These are phyloP conservation scores for Rhea pennata DNA, from an alignment of 2,113 vertebrate genomes.

Conservation along the genomic window DNA sequence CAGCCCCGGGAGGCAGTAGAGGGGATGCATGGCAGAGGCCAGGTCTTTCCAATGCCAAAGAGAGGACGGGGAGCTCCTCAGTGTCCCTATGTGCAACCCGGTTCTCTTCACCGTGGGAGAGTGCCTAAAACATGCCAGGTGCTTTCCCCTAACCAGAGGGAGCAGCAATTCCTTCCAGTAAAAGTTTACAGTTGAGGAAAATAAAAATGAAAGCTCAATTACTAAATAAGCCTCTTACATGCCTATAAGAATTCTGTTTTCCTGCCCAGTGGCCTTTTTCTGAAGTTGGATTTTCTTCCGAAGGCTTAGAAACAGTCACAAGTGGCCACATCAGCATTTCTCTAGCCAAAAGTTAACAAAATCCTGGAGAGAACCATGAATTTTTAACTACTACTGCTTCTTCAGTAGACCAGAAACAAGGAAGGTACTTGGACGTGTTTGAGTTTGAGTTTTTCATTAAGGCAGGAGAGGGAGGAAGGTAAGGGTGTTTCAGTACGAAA, in stretches of 20 bases:
- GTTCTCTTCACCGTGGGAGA: not conserved
- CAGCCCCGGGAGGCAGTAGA: not conserved
- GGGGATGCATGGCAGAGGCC: not conserved
- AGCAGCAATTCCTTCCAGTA: not conserved
- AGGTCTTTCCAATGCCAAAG: not conserved
- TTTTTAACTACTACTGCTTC: not conserved
- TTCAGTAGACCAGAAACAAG: constrained; percentile 9
- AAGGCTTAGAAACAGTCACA: not conserved
- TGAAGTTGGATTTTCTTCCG: not conserved
- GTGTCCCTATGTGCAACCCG: not conserved
- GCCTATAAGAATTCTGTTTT: not conserved
- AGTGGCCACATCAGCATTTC: not conserved
- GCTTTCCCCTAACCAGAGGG: not conserved
- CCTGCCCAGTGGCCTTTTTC: not conserved
- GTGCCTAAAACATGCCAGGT: not conserved
- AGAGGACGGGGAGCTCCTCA: not conserved
- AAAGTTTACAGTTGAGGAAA: not conserved
- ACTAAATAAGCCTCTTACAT: not conserved
- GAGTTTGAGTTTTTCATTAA: not conserved
- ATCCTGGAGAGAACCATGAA: not conserved
- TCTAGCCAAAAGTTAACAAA: not conserved
- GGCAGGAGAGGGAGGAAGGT: not conserved
- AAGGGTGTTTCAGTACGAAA: not conserved
- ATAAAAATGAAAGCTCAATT: not conserved
- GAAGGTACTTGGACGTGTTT: not conserved